These are phyloP conservation scores for Chaetoderma sp. DNA, from an alignment of 2,888 invertebrate species.

Conservation along the genomic window DNA sequence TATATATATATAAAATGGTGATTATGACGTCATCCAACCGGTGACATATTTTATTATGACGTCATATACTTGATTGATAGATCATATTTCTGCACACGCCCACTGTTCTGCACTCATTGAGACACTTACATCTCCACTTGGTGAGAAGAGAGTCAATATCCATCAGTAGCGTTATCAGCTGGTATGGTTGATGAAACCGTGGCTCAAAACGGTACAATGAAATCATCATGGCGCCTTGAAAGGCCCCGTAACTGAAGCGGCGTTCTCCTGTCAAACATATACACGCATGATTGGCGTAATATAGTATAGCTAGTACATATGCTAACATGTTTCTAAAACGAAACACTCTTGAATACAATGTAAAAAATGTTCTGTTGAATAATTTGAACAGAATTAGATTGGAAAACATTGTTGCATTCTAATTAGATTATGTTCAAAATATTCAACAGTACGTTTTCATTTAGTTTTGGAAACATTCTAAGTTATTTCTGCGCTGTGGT, in stretches of 20 bases:
- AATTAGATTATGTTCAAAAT: background rate
- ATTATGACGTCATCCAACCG: no score
- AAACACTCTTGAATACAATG: no score
- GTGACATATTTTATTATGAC: no score
- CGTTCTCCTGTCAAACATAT: constrained; percentile 75
- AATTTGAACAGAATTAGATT: background rate
- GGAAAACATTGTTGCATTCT: background rate
- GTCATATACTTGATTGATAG: no score
- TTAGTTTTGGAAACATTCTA: no score
- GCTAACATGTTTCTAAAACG: no score
- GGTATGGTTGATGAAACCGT: constrained; percentile 97
- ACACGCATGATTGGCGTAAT: no score
- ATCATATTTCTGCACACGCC: no score
- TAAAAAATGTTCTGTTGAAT: background rate
- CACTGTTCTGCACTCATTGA: no score
- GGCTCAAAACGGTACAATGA: constrained; percentile 97
- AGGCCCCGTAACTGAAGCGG: constrained; percentile 87
- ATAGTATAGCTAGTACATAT: background rate
- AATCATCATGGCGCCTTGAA: constrained; percentile 98
- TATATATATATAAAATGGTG: no score
- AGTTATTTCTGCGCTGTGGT: no score
- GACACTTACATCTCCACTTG: constrained; percentile 96
- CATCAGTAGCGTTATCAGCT: constrained; percentile 92
- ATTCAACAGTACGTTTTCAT: no score
- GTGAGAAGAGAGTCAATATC: constrained; percentile 98